phyloP scores from a whole-genome alignment of 2,113 vertebrate species.

The Odocoileus hemionus region DNA sequence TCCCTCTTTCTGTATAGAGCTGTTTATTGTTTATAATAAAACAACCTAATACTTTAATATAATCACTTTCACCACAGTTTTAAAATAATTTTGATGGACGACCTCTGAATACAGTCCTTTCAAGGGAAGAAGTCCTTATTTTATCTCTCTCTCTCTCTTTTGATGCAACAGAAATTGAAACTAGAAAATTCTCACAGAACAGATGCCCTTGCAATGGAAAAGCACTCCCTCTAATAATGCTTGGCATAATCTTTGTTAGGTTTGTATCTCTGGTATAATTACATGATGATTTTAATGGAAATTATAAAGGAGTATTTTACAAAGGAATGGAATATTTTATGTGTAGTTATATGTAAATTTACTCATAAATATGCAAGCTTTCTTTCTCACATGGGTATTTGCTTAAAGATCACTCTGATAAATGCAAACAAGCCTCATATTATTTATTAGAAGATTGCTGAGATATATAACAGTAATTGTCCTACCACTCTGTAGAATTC shows the following conservation, averaged over 20 bases:
- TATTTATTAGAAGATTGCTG: slow-evolving; percentile 79
- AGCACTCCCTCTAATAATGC: slow-evolving; percentile 74
- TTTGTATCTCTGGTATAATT: slow-evolving; percentile 80
- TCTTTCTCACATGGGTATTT: slow-evolving; percentile 68
- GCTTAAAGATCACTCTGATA: slow-evolving; percentile 72
- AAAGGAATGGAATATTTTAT: slow-evolving; percentile 77
- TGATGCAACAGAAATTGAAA: slow-evolving; percentile 61
- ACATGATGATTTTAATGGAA: slow-evolving; percentile 79
- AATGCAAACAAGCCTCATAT: slow-evolving; percentile 75
- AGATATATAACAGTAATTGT: slow-evolving; percentile 75
- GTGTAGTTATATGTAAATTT: slow-evolving; percentile 76
- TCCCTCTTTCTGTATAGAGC: neutral
- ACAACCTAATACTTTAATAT: neutral
- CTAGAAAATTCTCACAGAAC: slow-evolving; percentile 71
- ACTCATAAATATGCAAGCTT: slow-evolving; percentile 74
- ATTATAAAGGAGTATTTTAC: slow-evolving; percentile 77
- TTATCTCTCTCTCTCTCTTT: neutral
- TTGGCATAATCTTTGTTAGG: slow-evolving; percentile 77
- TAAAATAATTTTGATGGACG: slow-evolving; percentile 11
- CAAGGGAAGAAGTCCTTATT: slow-evolving; percentile 30
- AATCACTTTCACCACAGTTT: slow-evolving; percentile 6
- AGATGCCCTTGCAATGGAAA: slow-evolving; percentile 74
- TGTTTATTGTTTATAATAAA: slow-evolving; percentile 24
- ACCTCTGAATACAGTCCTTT: slow-evolving; percentile 30
- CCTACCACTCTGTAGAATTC: slow-evolving; percentile 68